Evolutionary conservation across 2,797 vertebrate species (phyloP), one percentile per base, ranked within the genome.

Genomic region (Lacerta viridis): DNA sequence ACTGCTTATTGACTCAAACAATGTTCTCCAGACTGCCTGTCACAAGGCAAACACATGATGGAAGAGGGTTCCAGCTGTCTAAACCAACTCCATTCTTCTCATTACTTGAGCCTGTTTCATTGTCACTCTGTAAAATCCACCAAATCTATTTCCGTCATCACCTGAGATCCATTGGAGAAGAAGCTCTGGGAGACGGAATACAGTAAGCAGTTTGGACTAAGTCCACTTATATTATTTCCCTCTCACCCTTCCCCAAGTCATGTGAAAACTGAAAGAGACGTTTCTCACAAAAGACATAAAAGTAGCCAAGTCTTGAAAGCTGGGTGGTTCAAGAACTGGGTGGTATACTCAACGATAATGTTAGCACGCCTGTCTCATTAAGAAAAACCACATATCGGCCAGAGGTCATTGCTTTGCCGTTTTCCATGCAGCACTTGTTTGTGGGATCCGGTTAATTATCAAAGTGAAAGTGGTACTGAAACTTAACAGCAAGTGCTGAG

Each of bases 391-490:
- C 77, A 25, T 66, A 75, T 43, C 74, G 93, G 80, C 84, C 87
- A 93, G 83, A 93, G 90, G 91, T 90, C 68, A 0, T 84, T 84
- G 29, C 86, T 89, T 84, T 94, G 80, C 84, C 69, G 87, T 89
- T 90, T 89, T 77, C 66, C 75, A 1, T 61, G 1, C 59, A 75
- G 84, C 84, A 85, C 86, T 92, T 92, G 25, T 74, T 41, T 83
- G 88, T 88, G 83, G 89, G 90, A 89, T 92, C 90, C 90, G 85
- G 78, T 93, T 82, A 76, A 82, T 75, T 86, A 87, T 91, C 90
- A 85, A 27, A 92, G 76, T 93, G 88, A 90, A 88, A 93, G 66
- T 86, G 83, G 86, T 86, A 80, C 72, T 93, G 92, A 95, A 94
- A 85, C 93, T 88, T 87, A 91, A 87, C 91, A 94, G 88, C 25